phyloP scores from a whole-genome alignment of 2,113 vertebrate genomes.

The Bos indicus region DNA sequence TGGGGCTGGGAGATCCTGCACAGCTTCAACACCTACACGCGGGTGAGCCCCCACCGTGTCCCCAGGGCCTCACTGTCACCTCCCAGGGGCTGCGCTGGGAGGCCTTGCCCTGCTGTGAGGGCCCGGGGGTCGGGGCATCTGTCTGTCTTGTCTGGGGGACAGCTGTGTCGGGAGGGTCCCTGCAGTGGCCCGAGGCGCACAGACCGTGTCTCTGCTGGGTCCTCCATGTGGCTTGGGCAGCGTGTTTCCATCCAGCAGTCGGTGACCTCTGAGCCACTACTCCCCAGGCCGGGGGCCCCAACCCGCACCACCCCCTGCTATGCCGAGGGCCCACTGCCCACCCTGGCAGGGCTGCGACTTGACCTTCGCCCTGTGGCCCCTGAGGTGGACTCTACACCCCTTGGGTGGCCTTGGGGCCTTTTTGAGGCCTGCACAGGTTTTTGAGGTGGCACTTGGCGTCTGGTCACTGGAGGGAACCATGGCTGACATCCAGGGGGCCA shows the following conservation, averaged over 20 bases:
- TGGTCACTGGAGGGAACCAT: rapidly evolving
- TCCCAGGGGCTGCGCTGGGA: background rate
- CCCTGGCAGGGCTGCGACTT: rapidly evolving
- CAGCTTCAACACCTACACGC: slow-evolving; percentile 93
- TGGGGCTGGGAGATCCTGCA: slow-evolving; percentile 97
- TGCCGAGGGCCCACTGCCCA: background rate
- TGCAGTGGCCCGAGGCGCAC: rapidly evolving
- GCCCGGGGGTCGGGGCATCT: background rate
- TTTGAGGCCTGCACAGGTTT: no score
- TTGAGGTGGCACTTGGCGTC: background rate
- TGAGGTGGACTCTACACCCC: background rate
- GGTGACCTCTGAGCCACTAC: no score
- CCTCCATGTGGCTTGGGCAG: no score
- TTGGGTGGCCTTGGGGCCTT: no score
- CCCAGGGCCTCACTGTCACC: rapidly evolving
- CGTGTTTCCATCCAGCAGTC: rapidly evolving
- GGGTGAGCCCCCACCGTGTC: slow-evolving; percentile 79
- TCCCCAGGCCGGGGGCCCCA: background rate
- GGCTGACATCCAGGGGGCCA: rapidly evolving
- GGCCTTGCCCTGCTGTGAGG: rapidly evolving
- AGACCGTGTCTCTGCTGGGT: background rate
- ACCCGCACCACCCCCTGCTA: rapidly evolving
- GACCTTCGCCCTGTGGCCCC: background rate
- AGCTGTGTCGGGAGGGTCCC: background rate
- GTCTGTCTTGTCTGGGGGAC: background rate